Evolutionary conservation across 2,113 vertebrate species (phyloP), one percentile per base, ranked within the genome.

Genomic region (Engraulis encrasicolus): DNA sequence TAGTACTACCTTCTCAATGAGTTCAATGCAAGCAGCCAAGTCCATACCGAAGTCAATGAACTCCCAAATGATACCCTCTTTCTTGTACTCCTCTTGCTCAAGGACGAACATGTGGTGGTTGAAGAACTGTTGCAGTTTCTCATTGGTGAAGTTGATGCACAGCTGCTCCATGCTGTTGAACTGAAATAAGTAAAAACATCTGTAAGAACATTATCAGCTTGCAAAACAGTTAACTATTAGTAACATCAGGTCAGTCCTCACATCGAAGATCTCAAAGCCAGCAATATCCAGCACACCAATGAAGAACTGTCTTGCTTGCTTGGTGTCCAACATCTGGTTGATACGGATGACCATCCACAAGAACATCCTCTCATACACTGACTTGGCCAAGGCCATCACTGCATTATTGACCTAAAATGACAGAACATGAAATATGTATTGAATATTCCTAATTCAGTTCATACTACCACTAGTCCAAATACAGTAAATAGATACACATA

Each of bases 1-100:
- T 5, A 9, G 9, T 45, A 3, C 9, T 9, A 96, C 96, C 95
- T 95, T 97, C 88, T 97, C 96, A 92, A 96, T 96, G 11, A 97
- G 96, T 90, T 96, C 96, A 91, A 97, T 97, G 91, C 96, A 97
- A 83, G 96, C 95, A 93, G 96, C 96, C 91, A 96, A 81, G 89
- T 97, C 96, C 96, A 97, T 97, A 0, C 96, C 96, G 78, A 97
- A 97, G 81, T 97, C 96, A 94, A 97, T 97, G 90, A 97, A 97
- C 19, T 93, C 94, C 96, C 96, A 97, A 54, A 95, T 88, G 86
- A 97, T 97, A 2, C 96, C 96, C 77, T 97, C 96, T 87, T 96
- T 96, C 93, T 96, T 96, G 92, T 96, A 96, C 81, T 96, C 95
- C 83, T 97, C 96, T 86, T 97, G 96, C 87, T 96, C 96, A 93